Evolutionary conservation across 1,140 invertebrate species (phyloP), one percentile per base, ranked within the genome.

Genomic region (Conus ventricosus): DNA sequence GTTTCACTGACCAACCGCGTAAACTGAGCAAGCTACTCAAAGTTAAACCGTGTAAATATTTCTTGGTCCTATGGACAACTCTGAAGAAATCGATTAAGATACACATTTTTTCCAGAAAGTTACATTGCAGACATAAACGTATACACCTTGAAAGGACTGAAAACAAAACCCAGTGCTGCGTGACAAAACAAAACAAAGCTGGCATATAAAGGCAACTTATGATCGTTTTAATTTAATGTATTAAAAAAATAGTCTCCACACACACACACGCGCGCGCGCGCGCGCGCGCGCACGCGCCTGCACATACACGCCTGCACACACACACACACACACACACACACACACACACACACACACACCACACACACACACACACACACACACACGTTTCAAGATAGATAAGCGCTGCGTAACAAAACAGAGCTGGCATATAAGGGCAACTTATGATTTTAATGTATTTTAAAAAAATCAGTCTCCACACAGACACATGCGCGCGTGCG

Each of bases 241-340:
- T 8, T n/a, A 1, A 75, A 13, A 8, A 23, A 60, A 8, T n/a
- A n/a, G n/a, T n/a, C n/a, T n/a, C n/a, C n/a, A n/a, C n/a, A n/a
- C n/a, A n/a, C 67, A 10, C 67, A 7, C 20, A 75, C 67, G 67
- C n/a, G n/a, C 7, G n/a, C 67, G 20, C 67, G n/a, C 67, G n/a
- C 67, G n/a, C 67, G n/a, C 67, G n/a, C 67, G 20, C 67, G 20
- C 67, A 75, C 67, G 20, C 67, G 20, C 67, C 5, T 20, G 20
- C 67, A 75, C 67, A 75, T 20, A 75, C 67, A 75, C 67, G 20
- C 67, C 7, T 20, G 20, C 67, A 75, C 67, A 20, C 67, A 75
- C 67, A 75, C 67, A 75, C n/a, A 75, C 67, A 75, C 67, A 75
- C 20, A 75, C 67, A 75, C 67, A 75, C 67, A 75, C 67, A 75